Evolutionary conservation across 2,113 vertebrate species (phyloP).

Genomic region (Mystacornis crossleyi): DNA sequence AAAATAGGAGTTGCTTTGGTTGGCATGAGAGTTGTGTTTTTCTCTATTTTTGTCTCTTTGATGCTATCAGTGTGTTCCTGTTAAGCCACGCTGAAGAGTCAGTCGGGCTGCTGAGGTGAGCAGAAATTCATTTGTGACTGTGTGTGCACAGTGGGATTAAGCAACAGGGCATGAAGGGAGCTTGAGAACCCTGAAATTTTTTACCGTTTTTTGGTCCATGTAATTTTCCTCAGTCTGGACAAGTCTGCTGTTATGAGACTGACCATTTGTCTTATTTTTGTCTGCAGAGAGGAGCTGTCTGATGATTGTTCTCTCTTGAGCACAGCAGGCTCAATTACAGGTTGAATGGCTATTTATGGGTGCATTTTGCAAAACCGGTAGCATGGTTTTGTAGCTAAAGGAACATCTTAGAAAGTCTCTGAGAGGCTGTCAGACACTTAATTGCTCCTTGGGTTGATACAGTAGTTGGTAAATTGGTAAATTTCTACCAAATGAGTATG

Average conservation of each 20-base stretch:
- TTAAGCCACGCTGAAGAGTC: neutral
- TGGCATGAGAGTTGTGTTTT: fast-evolving
- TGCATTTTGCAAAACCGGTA: neutral
- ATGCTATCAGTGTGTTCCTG: neutral
- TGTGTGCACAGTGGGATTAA: neutral
- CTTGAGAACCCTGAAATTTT: neutral
- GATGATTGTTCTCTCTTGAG: neutral
- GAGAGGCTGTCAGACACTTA: neutral
- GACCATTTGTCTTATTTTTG: neutral
- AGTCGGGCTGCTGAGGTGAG: neutral
- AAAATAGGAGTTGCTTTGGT: neutral
- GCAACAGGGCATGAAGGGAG: neutral
- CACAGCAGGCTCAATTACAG: neutral
- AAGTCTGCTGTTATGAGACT: neutral
- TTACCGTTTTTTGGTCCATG: neutral
- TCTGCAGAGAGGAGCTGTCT: neutral
- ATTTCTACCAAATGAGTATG: neutral
- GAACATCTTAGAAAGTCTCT: neutral
- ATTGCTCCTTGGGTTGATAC: neutral
- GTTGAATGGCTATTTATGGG: neutral
- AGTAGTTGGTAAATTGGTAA: neutral
- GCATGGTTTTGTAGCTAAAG: neutral
- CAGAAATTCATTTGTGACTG: neutral
- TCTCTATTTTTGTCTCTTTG: neutral
- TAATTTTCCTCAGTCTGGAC: neutral